A percentile compares a stretch with the other conserved stretches of the same genome.
phyloP scores from a whole-genome alignment of 2,113 vertebrate genomes.

The Notarius lentiginosus region DNA sequence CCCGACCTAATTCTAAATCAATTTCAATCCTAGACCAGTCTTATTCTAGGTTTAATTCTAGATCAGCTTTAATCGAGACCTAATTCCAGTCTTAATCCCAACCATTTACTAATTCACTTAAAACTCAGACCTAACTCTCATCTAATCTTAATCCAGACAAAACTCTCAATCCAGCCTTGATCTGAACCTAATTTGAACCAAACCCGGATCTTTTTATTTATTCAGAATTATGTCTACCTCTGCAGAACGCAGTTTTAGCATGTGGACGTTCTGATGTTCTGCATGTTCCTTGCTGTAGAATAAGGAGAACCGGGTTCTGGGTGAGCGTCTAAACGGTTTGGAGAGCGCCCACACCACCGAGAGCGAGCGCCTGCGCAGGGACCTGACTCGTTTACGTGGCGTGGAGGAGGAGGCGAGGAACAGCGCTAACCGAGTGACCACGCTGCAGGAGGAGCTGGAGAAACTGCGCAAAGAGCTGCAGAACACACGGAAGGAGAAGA shows the following conservation, averaged over 20 bases:
- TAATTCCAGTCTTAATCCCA: background rate
- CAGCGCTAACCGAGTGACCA: slow-evolving; percentile 78
- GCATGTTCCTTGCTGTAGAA: slow-evolving; percentile 65
- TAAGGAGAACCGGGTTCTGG: slow-evolving; percentile 83
- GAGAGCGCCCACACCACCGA: slow-evolving; percentile 78
- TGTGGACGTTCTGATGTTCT: background rate
- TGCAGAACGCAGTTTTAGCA: background rate
- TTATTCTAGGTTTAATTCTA: background rate
- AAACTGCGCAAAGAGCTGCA: slow-evolving; percentile 84
- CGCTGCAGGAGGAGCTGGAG: slow-evolving; percentile 88
- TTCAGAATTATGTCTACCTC: too few species aligned
- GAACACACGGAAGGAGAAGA: slow-evolving; percentile 87
- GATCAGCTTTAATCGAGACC: background rate
- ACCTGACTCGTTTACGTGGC: slow-evolving; percentile 81
- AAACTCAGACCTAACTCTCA: background rate
- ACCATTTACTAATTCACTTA: background rate
- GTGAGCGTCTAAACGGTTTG: slow-evolving; percentile 79
- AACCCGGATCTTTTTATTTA: too few species aligned
- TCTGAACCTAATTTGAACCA: background rate
- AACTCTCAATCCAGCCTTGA: background rate
- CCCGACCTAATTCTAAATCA: background rate
- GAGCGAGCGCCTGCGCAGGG: slow-evolving; percentile 82
- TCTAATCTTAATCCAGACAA: background rate
- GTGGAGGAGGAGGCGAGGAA: slow-evolving; percentile 87
- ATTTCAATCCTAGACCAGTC: background rate